Evolutionary conservation across 2,888 invertebrate genomes (phyloP), one percentile per base, ranked within the genome.

Genomic region (Ferrisia virgata): DNA sequence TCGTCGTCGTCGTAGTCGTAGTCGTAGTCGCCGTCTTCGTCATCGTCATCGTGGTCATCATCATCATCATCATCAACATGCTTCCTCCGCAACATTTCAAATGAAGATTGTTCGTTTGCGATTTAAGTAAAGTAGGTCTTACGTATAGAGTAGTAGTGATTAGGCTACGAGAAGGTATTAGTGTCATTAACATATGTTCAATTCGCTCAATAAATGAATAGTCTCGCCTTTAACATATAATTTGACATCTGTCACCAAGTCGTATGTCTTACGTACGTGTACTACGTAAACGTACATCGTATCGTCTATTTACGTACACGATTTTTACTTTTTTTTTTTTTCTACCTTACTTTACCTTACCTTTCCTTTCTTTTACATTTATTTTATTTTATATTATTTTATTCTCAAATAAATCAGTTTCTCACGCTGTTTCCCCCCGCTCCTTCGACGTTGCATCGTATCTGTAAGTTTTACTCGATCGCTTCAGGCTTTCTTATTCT

Each of bases 131-230:
- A 83, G 76, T 83, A 72, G 83, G 83, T 76, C 83, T 83, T 83
- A 18, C 53, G 53, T n/a, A n/a, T n/a, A 6, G n/a, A n/a, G n/a
- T n/a, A 22, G 13, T 11, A 22, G 53, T 22, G 18, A 25, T 64
- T 64, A 72, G n/a, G n/a, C n/a, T 76, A 13, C 43, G 28, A 43
- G 43, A 72, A 22, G 43, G 39, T n/a, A 28, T 31, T 43, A 39
- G 83, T 83, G 83, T 83, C 83, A 83, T 83, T 83, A 83, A 83
- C 83, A 83, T 83, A 83, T 83, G 83, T 83, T 83, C n/a, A n/a
- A 83, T 83, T 83, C 83, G 83, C 72, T 64, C 64, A 28, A 28
- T 72, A 72, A 83, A 83, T 83, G 76, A 83, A 83, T 83, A 72
- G 76, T 83, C 83, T 83, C 83, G 83, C 83, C 83, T 82, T 82